Evolutionary conservation across 2,888 invertebrate species (phyloP).

Genomic region (Drosophila incognita): DNA sequence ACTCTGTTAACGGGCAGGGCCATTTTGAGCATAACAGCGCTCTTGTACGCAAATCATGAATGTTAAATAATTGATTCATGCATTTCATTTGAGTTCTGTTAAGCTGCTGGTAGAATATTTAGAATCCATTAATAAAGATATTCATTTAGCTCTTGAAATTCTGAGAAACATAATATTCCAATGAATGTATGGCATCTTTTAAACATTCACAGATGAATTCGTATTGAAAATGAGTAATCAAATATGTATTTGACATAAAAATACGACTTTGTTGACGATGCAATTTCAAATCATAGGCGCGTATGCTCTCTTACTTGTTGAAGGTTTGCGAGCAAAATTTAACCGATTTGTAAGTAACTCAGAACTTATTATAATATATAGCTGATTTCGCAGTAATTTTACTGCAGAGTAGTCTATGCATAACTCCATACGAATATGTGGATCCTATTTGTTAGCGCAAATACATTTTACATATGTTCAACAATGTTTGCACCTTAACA

Average conservation of each 20-base stretch:
- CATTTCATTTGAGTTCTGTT: slow-evolving; percentile 10
- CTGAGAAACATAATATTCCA: not conserved
- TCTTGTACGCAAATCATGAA: not conserved
- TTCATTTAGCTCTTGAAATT: not conserved
- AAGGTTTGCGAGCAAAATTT: not conserved
- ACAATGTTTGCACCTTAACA: not conserved
- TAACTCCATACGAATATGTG: not conserved
- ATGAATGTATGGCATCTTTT: not conserved
- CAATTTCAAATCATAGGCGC: not conserved
- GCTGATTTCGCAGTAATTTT: not conserved
- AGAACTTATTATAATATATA: not conserved
- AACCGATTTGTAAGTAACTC: not conserved
- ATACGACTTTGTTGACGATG: not conserved
- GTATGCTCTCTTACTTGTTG: not conserved
- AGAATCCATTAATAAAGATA: not conserved
- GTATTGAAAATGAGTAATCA: not conserved
- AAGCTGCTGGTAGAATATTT: slow-evolving; percentile 6
- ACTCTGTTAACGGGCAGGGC: slow-evolving; percentile 29
- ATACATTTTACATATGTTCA: not conserved
- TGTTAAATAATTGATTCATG: not conserved
- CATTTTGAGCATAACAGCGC: slow-evolving; percentile 32
- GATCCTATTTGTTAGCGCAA: not conserved
- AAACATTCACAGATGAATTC: not conserved
- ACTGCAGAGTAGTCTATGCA: not conserved
- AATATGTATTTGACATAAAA: not conserved